Base-by-base conservation (phyloP, 2,113 vertebrate genomes). In the Montifringilla adamsi region DNA sequence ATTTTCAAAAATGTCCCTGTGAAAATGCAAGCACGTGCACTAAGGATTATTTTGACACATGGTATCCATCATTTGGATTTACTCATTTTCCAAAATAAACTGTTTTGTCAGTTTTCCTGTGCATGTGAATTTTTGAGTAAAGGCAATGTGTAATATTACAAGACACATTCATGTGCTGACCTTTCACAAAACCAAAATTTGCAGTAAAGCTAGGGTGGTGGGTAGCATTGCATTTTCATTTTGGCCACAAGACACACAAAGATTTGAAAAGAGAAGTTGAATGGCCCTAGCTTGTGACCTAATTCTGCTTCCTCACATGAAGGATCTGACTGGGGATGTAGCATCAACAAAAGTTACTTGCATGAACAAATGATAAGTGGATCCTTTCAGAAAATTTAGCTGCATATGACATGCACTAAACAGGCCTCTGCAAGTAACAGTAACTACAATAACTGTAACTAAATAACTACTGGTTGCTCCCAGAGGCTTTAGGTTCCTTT, bases 41-140 rank as follows among this genome's bases (percentile, higher is more conserved):
- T 62, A 80, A 74, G 79, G 75, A 88, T 96, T 96, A 95, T 96
- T 96, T 96, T 95, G 96, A 96, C 95, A 97, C 93, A 92, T 95
- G 94, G 92, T 90, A 95, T 94, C 94, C 90, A 97, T 97, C 95
- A 91, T 44, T 93, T 92, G 93, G 92, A 96, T 96, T 94, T 95
- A 95, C 90, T 96, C 49, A 67, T 96, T 97, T 96, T 94, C 90
- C 60, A 94, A 92, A 96, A 95, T 94, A 96, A 97, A 96, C 95
- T 92, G 86, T 94, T 97, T 91, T 91, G 82, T 90, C 93, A 87
- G 87, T 95, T 94, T 95, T 56, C 64, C 64, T 75, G 56, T 64
- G 60, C 60, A 94, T 52, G 52, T 86, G 90, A 95, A 90, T 88
- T 91, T 94, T 81, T 86, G 52, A 86, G 60, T 47, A 84, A 81